Evolutionary conservation across 2,888 invertebrate species (phyloP).

Genomic region (Xestobium rufovillosum): DNA sequence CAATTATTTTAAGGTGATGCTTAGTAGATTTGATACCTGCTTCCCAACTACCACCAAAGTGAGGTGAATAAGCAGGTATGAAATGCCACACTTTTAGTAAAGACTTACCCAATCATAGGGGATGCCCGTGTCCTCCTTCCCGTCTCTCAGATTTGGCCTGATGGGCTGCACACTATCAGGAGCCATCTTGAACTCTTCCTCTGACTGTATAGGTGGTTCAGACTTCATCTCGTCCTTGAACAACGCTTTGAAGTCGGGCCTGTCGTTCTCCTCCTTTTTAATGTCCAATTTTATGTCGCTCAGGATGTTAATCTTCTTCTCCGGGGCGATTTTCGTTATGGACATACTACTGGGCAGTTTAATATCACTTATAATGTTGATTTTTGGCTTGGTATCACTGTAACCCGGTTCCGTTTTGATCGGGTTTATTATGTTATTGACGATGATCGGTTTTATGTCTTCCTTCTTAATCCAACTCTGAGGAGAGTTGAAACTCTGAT

Average conservation of each 20-base stretch:
- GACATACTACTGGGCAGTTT: constrained; percentile 31
- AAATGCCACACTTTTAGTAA: too few relatives aligned
- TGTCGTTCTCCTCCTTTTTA: constrained; percentile 44
- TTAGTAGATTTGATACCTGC: too few relatives aligned
- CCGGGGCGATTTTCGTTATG: constrained; percentile 21
- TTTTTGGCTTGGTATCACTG: constrained; percentile 40
- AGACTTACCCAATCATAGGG: constrained; percentile 74
- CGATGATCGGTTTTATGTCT: constrained; percentile 24
- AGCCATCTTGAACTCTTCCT: not conserved
- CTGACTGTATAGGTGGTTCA: constrained; percentile 4
- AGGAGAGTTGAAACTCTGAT: constrained; percentile 28
- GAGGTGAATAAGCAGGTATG: too few relatives aligned
- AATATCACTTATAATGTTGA: constrained; percentile 42
- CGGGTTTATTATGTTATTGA: constrained; percentile 25
- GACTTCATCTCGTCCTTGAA: constrained; percentile 21
- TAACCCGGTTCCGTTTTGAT: constrained; percentile 33
- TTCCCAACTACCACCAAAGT: too few relatives aligned
- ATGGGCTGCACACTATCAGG: constrained; percentile 37
- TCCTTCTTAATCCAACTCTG: constrained; percentile 38
- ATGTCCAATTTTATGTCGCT: constrained; percentile 41
- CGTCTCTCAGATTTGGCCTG: constrained; percentile 24
- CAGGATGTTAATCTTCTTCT: constrained; percentile 40
- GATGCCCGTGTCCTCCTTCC: constrained; percentile 71
- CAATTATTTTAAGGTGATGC: too few relatives aligned
- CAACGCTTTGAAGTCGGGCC: constrained; percentile 25